phyloP scores from a whole-genome alignment of 1,140 invertebrate species.

The Drosophila fuyamai region DNA sequence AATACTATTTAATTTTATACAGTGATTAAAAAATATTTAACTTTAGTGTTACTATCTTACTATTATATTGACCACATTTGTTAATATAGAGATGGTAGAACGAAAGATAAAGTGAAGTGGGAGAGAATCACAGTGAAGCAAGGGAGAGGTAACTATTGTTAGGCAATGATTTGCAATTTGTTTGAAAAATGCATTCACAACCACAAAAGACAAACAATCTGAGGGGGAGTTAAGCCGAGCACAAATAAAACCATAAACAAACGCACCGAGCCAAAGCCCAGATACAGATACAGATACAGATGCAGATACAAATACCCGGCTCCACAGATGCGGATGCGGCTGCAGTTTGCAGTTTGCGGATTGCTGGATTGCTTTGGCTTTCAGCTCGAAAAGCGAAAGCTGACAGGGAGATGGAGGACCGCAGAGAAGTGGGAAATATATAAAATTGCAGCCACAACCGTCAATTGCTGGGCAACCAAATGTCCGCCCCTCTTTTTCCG shows the following conservation, averaged over 20 bases:
- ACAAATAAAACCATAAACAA: slow-evolving; percentile 76
- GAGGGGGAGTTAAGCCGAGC: slow-evolving; percentile 27
- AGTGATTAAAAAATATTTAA: too few relatives aligned
- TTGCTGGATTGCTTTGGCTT: slow-evolving; percentile 39
- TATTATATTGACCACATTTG: background rate
- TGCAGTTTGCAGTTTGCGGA: slow-evolving; percentile 37
- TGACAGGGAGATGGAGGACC: slow-evolving; percentile 33
- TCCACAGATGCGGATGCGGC: slow-evolving; percentile 34
- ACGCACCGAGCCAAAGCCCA: slow-evolving; percentile 55
- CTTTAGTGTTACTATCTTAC: background rate
- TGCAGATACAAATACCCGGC: slow-evolving; percentile 2
- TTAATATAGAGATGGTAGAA: slow-evolving; percentile 1
- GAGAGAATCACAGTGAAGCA: slow-evolving; percentile 38
- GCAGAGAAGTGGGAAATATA: slow-evolving; percentile 36
- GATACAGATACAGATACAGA: slow-evolving; percentile 40
- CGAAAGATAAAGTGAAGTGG: slow-evolving; percentile 18
- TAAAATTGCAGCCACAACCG: slow-evolving; percentile 69
- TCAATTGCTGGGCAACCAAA: slow-evolving; percentile 78
- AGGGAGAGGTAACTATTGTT: slow-evolving; percentile 67
- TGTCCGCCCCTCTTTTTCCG: slow-evolving; percentile 27
- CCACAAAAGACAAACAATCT: slow-evolving; percentile 73
- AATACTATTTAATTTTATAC: too few relatives aligned
- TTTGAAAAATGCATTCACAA: slow-evolving; percentile 81
- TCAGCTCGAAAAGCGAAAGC: slow-evolving; percentile 59
- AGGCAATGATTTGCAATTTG: slow-evolving; percentile 83